Conservation (phyloP, 2,113 vertebrate genomes). For the Sceloporus tristichus region DNA sequence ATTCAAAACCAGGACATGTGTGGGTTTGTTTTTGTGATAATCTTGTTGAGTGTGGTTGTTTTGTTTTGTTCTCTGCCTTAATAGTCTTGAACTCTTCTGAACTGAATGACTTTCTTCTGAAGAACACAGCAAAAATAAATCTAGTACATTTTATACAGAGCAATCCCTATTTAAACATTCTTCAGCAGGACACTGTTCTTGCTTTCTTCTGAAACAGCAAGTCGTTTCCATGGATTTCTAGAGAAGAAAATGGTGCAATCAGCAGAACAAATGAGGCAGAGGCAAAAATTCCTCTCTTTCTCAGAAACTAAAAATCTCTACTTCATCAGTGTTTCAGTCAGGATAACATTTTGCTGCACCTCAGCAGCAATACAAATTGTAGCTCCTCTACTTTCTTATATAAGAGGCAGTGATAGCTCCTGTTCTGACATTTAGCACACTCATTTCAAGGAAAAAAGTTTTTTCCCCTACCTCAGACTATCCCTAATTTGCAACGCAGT, state of each 20-base stretch:
- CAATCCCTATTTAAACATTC: not conserved
- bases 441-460: not conserved
- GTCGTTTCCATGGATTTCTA: not conserved
- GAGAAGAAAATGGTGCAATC: not conserved
- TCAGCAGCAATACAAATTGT: not conserved
- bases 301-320: not conserved
- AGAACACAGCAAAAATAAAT: constrained; percentile 30
- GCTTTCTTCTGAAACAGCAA: not conserved
- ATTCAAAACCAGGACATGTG: rapidly evolving
- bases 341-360: not conserved
- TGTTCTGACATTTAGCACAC: not conserved
- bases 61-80: constrained; percentile 46
- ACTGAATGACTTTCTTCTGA: not conserved
- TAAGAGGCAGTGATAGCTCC: not conserved
- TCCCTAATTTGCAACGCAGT: not conserved
- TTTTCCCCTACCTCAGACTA: not conserved
- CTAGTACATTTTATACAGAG: constrained; percentile 18
- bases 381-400: not conserved
- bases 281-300: not conserved
- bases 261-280: constrained; percentile 9
- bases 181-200: not conserved
- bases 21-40: constrained; percentile 48
- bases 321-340: not conserved
- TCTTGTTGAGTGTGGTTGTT: constrained; percentile 26
- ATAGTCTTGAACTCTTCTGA: not conserved